Base-by-base conservation (phyloP, 2,888 invertebrate genomes). In the Microctonus brassicae region DNA sequence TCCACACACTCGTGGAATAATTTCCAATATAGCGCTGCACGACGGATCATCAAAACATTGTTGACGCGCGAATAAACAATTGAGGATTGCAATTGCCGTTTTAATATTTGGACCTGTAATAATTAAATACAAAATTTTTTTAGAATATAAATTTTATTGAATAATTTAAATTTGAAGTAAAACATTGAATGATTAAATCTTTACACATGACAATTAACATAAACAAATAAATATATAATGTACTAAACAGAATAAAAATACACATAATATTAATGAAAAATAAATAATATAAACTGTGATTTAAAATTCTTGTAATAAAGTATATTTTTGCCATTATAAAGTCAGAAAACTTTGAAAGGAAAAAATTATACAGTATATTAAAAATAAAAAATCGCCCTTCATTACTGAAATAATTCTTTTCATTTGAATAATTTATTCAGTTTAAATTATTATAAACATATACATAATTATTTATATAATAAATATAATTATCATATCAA, bases 41-140 rank as follows among this genome's bases (percentile, higher is more conserved):
- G 95, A 95, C 74, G 94, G 92, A 89, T 97, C 95, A 86, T 96
- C 95, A 88, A 94, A 95, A 89, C 97, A 97, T 76, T 95, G 91
- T 88, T 96, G 95, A 79, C 96, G 91, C 69, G 96, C 96, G 86
- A 95, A 91, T 78, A 96, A 91, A 88, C 97, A 97, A 90, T 96
- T 96, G 84, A 96, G 90, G 86, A 95, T 95, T 77, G 95, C 94
- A 86, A 94, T 93, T 70, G 92, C 91, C 79, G 91, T 92, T 87
- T 95, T 94, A 82, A 94, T 91, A 83, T 94, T 94, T 78, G 94
- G 92, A 87, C 94, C 95, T 96, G 92, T 7, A 89, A 90, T 73
- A 72, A 75, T 17, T 2, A 47, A 47, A 58, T n/a, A n/a, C n/a
- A n/a, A n/a, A n/a, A n/a, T n/a, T n/a, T n/a, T n/a, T n/a, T n/a